Evolutionary conservation across 2,797 vertebrate genomes (phyloP), one percentile per base, ranked within the genome.

Genomic region (Microchirus variegatus): DNA sequence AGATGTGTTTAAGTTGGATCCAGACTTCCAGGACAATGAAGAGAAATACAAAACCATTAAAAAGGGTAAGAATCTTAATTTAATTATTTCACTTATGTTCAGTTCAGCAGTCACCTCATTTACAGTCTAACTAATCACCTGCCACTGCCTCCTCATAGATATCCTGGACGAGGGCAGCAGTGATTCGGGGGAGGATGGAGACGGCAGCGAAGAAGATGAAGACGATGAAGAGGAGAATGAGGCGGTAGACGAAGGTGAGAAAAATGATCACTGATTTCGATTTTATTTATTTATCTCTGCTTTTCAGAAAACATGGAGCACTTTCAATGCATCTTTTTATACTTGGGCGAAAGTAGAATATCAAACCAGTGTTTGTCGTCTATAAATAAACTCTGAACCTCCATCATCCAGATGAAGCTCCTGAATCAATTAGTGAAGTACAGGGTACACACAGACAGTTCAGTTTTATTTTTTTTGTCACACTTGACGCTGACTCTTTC

Each of bases 1-100:
- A 99, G 97, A 99, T 89, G 97, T 98, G 65, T 99, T 99, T 90
- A 99, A 98, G 92, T 76, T 98, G 96, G 97, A 99, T 90, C 95
- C 97, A 0, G 92, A 97, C 86, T 99, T 98, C 70, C 86, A 94
- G 89, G 96, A 97, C 71, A 99, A 98, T 9, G 97, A 99, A 81
- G 97, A 98, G 82, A 99, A 98, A 78, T 99, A 99, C 85, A 98
- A 95, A 88, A 83, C 85, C 9, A 93, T 99, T 73, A 99, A 97
- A 86, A 96, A 90, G 88, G 97, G 97, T 99, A 82, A 77, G 93
- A 47, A 10, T 2, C 3, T 0, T 2, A 13, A 16, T 6, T 50
- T 6, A 31, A 26, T 11, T 22, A 0, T 50, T 16, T 4, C 4
- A 42, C 14, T n/a, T n/a, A 17, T 11, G 15, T 54, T 53, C 50